A percentile compares a stretch with the other conserved stretches of the same genome.
Conservation (phyloP, 2,888 invertebrate species). For the Noctua pronuba region DNA sequence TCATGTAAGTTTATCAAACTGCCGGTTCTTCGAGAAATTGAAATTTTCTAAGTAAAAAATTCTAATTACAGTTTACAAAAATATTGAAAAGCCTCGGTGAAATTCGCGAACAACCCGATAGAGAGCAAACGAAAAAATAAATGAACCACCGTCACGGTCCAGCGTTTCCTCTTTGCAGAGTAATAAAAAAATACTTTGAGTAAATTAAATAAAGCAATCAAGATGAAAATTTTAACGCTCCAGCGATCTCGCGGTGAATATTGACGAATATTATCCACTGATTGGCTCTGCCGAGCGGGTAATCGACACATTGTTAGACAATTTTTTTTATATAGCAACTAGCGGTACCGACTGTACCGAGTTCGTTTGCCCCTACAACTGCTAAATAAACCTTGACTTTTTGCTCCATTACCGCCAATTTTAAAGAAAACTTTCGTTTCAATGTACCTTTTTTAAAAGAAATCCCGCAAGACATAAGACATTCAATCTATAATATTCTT, state of each 20-base stretch:
- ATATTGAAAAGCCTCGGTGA: conserved; percentile 62
- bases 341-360: conserved; percentile 82
- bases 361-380: conserved; percentile 81
- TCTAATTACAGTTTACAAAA: conserved; percentile 52
- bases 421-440: conserved; percentile 70
- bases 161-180: conserved; percentile 70
- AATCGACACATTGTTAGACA: conserved; percentile 81
- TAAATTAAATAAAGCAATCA: conserved; percentile 88
- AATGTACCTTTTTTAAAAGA: not conserved
- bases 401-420: conserved; percentile 69
- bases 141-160: conserved; percentile 71
- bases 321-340: conserved; percentile 77
- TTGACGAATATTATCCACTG: conserved; percentile 78
- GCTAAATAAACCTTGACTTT: conserved; percentile 76
- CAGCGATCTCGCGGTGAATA: conserved; percentile 73
- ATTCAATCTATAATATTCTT: conserved; percentile 53
- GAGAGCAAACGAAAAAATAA: conserved; percentile 68
- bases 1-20: conserved; percentile 5
- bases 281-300: conserved; percentile 77
- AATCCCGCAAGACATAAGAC: conserved; percentile 4
- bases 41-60: conserved; percentile 38
- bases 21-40: conserved; percentile 27
- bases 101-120: conserved; percentile 64
- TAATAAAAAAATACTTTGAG: conserved; percentile 72
- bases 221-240: conserved; percentile 79